Conservation (phyloP, 2,888 invertebrate species). For the Eilema griseolum region DNA sequence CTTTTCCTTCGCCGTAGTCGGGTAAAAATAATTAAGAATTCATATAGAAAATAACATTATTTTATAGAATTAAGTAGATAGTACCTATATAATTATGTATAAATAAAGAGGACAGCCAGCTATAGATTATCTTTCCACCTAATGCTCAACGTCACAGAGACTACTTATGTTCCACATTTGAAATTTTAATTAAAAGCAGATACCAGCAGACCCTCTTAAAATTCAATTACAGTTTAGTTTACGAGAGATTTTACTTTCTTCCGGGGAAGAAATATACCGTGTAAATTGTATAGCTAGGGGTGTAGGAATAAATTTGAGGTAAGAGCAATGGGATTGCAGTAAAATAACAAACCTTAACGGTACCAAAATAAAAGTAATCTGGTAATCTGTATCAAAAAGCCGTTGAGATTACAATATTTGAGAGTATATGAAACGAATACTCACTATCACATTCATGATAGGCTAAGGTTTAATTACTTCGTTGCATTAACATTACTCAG, state of each 20-base stretch:
- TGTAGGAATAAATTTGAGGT: background rate
- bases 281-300: background rate
- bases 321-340: background rate
- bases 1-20: too few relatives aligned
- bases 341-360: background rate
- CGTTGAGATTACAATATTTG: background rate
- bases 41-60: background rate
- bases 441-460: background rate
- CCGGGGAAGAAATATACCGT: background rate
- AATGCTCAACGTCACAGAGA: background rate
- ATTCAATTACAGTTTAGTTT: conserved; percentile 16
- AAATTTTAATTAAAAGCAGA: conserved; percentile 16
- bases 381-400: background rate
- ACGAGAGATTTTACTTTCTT: background rate
- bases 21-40: background rate
- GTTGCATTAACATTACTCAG: background rate
- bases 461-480: background rate
- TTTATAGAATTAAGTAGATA: background rate
- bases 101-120: background rate
- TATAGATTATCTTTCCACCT: background rate
- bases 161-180: conserved; percentile 2
- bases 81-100: too few relatives aligned
- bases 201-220: background rate
- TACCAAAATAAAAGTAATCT: background rate
- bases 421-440: background rate